Evolutionary conservation across 2,797 vertebrate genomes (phyloP).

Genomic region (Lithobates sylvaticus): DNA sequence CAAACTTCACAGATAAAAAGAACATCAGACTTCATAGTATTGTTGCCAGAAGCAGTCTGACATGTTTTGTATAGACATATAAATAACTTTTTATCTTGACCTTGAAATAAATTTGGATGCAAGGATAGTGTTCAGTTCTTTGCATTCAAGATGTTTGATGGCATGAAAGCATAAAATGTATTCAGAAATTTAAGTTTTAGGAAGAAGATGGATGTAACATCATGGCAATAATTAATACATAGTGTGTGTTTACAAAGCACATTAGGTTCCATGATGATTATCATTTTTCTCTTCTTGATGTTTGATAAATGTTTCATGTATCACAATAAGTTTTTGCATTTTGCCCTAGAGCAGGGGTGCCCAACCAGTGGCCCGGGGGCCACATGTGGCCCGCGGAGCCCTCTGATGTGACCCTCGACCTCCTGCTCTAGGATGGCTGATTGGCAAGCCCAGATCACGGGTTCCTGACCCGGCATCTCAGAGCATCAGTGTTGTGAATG

Average conservation of each 20-base stretch:
- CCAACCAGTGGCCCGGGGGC: too few species aligned
- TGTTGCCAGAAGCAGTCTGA: conserved; percentile 2
- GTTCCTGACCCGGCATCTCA: too few species aligned
- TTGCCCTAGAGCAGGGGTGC: conserved; percentile 1
- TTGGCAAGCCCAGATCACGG: too few species aligned
- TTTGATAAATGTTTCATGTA: neutral
- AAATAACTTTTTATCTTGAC: conserved; percentile 6
- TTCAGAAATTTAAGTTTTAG: neutral
- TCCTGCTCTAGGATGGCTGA: too few species aligned
- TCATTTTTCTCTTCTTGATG: neutral
- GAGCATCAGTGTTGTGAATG: too few species aligned
- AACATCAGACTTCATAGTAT: neutral
- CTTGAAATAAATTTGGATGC: conserved; percentile 1
- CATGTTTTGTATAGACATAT: neutral
- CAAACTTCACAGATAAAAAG: neutral
- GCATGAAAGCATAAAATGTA: neutral
- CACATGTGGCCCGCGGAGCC: too few species aligned
- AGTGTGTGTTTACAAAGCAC: too few species aligned
- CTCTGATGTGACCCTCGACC: too few species aligned
- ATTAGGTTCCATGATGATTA: too few species aligned
- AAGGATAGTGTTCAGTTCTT: neutral
- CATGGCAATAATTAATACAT: neutral
- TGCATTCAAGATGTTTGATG: neutral
- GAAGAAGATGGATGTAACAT: neutral
- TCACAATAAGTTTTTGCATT: neutral